phyloP scores from a whole-genome alignment of 1,140 invertebrate species.

The Platyscapa corneri region DNA sequence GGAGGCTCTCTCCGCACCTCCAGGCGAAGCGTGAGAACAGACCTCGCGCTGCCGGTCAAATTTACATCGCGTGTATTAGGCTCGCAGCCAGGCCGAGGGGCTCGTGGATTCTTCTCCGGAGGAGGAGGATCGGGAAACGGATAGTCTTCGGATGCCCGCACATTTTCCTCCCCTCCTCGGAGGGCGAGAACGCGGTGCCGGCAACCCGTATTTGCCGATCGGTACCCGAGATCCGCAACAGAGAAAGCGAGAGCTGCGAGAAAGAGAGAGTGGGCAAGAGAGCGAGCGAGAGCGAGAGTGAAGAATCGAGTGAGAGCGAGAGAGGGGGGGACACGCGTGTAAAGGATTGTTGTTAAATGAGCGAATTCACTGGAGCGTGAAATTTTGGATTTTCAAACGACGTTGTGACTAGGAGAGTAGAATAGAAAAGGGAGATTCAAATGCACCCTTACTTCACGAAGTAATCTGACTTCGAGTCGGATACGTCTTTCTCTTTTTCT shows the following conservation, averaged over 20 bases:
- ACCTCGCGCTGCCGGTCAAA: constrained; percentile 61
- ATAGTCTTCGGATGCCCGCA: not conserved
- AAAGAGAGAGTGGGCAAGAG: not conserved
- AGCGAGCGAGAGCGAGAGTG: too few species aligned
- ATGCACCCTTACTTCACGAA: constrained; percentile 36
- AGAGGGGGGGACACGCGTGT: not conserved
- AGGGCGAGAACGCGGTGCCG: not conserved
- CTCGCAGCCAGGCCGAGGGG: constrained; percentile 56
- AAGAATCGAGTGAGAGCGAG: not conserved
- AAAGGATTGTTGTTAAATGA: not conserved
- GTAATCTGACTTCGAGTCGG: not conserved
- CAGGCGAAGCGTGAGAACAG: constrained; percentile 62
- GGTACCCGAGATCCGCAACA: too few species aligned
- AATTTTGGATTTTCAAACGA: constrained; percentile 54
- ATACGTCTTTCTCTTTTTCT: not conserved
- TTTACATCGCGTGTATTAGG: constrained; percentile 62
- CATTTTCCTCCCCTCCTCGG: not conserved
- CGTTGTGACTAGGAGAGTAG: constrained; percentile 51
- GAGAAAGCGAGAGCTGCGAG: too few species aligned
- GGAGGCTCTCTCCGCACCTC: constrained; percentile 19
- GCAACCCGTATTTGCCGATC: not conserved
- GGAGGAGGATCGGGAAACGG: not conserved
- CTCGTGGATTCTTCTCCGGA: not conserved
- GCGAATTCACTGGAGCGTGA: constrained; percentile 33
- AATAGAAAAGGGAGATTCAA: not conserved